Evolutionary conservation across 2,113 vertebrate species (phyloP).

Genomic region (Manacus vitellinus): DNA sequence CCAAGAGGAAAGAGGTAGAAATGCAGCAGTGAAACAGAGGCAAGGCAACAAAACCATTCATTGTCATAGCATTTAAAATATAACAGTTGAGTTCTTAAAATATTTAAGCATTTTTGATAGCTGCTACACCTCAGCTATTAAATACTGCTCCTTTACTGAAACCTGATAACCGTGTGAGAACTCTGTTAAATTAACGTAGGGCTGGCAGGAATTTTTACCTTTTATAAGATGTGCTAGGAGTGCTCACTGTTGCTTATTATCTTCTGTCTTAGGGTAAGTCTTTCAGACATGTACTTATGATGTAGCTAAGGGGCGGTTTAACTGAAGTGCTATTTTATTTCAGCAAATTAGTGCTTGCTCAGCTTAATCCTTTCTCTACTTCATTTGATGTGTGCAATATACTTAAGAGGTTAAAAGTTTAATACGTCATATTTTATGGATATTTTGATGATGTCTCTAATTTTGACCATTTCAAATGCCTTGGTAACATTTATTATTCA

Average conservation of each 20-base stretch:
- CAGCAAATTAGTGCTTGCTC: neutral
- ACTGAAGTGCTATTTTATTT: neutral
- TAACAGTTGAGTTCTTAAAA: neutral
- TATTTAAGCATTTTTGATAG: neutral
- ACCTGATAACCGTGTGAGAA: neutral
- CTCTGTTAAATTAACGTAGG: neutral
- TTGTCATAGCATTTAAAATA: neutral
- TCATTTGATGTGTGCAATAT: neutral
- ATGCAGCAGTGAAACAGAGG: neutral
- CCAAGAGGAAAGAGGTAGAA: neutral
- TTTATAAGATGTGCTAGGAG: neutral
- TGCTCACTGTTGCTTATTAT: neutral
- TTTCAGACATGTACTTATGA: neutral
- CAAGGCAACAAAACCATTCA: neutral
- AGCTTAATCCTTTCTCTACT: neutral
- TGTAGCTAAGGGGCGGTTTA: neutral
- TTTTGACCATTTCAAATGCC: neutral
- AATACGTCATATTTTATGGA: rapidly evolving
- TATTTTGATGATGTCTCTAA: neutral
- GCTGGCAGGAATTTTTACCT: neutral
- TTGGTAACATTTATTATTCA: neutral
- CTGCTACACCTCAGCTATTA: neutral
- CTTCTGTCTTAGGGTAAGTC: neutral
- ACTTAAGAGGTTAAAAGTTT: neutral
- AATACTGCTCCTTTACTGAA: neutral